Evolutionary conservation across 2,888 invertebrate genomes (phyloP), one percentile per base, ranked within the genome.

Genomic region (Melikaiella ostensackeni): DNA sequence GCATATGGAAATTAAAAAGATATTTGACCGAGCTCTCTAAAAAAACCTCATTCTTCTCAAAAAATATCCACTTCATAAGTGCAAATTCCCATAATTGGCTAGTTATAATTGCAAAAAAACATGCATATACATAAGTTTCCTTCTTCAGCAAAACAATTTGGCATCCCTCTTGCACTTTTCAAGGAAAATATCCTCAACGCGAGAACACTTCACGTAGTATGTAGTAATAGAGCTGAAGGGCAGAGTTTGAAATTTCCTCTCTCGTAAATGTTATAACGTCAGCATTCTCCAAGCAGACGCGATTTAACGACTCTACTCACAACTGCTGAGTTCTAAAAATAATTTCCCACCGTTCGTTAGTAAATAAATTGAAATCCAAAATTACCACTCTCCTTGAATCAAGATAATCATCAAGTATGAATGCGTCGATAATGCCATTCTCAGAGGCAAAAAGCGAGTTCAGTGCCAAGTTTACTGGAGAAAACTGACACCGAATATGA

Each of bases 231-330:
- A 19, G 42, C 3, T 66, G 21, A 64, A 64, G 35, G 57, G 57
- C 21, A 13, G 24, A 42, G 9, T 24, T 66, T 46, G 42, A 66
- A 66, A 46, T 27, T 46, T 46, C 46, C 27, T 66, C 19, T 38
- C 42, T 27, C 24, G 42, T 27, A 66, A 66, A 46, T 66, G 42
- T 66, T 66, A 46, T 46, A 66, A n/a, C 66, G 66, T 66, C 66
- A 66, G 66, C 66, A 66, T 30, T 66, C 16, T 46, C 66, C 9
- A 16, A 42, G 16, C 27, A 66, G 16, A 64, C 19, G 38, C 38
- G 46, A 66, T 66, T 66, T 46, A 66, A 46, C 46, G 66, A 42
- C 27, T 19, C 46, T 8, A 24, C 42, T 42, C 42, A 19, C 38
- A 66, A 46, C 42, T 46, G 9, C 19, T 27, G 27, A 42, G 19